Percentiles rank a stretch among this genome's conserved stretches.
Conservation (phyloP, 1,140 invertebrate genomes). For the Calycopis cecrops region DNA sequence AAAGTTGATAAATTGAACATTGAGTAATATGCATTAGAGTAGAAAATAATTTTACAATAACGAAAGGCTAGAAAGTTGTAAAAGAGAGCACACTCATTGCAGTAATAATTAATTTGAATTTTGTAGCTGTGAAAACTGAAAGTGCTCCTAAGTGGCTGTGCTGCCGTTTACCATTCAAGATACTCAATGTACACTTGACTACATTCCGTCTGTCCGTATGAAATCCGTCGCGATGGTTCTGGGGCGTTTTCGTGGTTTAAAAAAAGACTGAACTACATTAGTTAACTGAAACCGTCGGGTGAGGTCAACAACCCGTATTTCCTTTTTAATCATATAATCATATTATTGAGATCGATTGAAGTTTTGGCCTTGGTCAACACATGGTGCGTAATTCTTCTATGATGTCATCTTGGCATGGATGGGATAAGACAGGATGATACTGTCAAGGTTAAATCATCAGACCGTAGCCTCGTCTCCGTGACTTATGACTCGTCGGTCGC, state of each 20-base stretch:
- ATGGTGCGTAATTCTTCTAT: constrained; percentile 38
- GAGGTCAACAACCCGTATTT: constrained; percentile 60
- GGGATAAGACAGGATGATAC: constrained; percentile 47
- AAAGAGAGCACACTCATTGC: not conserved
- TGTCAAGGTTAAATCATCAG: constrained; percentile 59
- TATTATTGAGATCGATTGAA: constrained; percentile 44
- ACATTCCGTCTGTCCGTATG: not conserved
- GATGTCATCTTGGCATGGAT: constrained; percentile 52
- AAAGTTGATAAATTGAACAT: too few relatives aligned
- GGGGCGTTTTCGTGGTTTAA: constrained; percentile 45
- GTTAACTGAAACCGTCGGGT: constrained; percentile 41
- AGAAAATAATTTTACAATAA: not conserved
- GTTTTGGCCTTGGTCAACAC: constrained; percentile 44
- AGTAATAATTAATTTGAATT: not conserved
- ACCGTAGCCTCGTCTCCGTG: constrained; percentile 52
- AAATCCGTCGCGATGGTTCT: constrained; percentile 39
- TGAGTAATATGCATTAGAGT: too few relatives aligned
- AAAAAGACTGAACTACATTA: constrained; percentile 55
- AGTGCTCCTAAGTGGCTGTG: too few relatives aligned
- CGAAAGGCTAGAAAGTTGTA: constrained; percentile 6
- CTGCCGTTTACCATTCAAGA: too few relatives aligned
- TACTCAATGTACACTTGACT: not conserved
- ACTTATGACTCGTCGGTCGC: constrained; percentile 51
- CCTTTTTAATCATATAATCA: constrained; percentile 55
- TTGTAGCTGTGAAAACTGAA: too few relatives aligned